Evolutionary conservation across 2,888 invertebrate genomes (phyloP).

Genomic region (Malachius bipustulatus): DNA sequence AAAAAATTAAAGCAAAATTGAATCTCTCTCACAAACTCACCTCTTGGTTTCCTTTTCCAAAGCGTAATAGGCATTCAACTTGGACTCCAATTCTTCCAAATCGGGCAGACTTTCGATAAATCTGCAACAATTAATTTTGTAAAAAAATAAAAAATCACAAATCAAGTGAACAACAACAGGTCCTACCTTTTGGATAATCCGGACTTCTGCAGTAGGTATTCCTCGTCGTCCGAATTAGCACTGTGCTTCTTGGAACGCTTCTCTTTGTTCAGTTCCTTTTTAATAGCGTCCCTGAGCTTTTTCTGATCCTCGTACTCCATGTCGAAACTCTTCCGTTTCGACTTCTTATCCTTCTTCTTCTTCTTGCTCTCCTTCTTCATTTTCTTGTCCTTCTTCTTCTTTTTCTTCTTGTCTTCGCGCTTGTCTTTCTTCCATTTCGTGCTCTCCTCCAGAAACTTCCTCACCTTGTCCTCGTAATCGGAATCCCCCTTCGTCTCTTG

Average conservation of each 20-base stretch:
- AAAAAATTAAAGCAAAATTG: too few species aligned
- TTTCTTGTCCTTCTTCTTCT: conserved; percentile 42
- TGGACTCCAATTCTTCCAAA: conserved; percentile 63
- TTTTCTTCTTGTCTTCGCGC: conserved; percentile 52
- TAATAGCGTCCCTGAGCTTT: conserved; percentile 55
- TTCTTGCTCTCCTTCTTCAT: conserved; percentile 63
- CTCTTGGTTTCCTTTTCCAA: conserved; percentile 55
- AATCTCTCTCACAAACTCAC: too few species aligned
- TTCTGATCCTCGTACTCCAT: conserved; percentile 53
- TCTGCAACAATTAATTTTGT: conserved; percentile 35
- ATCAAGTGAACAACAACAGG: conserved; percentile 1
- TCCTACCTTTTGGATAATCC: conserved; percentile 35
- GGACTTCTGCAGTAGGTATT: conserved; percentile 37
- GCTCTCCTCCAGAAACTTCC: conserved; percentile 75
- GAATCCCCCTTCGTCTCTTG: conserved; percentile 69
- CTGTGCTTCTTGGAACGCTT: conserved; percentile 33
- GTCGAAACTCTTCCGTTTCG: conserved; percentile 55
- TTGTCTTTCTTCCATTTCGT: conserved; percentile 63
- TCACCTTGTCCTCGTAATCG: conserved; percentile 73
- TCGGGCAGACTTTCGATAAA: conserved; percentile 59
- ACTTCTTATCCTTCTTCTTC: conserved; percentile 61
- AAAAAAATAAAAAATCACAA: conserved; percentile 11
- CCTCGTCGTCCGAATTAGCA: conserved; percentile 37
- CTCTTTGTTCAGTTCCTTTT: conserved; percentile 42
- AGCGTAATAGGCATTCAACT: conserved; percentile 66